Percentiles rank a stretch among this genome's conserved stretches.
Conservation (phyloP, 2,888 invertebrate genomes). For the Drosophila recens region DNA sequence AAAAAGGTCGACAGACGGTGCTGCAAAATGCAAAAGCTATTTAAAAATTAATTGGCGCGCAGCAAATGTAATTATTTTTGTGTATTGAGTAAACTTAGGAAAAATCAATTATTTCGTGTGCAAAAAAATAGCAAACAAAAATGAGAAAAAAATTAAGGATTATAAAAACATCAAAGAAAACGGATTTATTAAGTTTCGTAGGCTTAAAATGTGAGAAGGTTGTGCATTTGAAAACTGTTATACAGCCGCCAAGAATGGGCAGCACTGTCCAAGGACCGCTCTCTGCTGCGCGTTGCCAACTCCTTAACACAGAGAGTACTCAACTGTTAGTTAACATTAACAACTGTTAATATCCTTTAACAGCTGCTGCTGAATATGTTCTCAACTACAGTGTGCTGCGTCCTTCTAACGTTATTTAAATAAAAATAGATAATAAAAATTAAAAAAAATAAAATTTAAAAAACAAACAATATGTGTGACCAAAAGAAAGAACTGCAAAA, state of each 20-base stretch:
- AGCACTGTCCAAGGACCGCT: constrained; percentile 41
- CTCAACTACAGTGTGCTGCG: constrained; percentile 19
- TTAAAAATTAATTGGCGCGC: constrained; percentile 6
- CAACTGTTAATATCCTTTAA: constrained; percentile 45
- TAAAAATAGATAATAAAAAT: background rate
- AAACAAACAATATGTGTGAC: background rate
- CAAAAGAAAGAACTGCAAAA: background rate
- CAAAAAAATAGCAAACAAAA: background rate
- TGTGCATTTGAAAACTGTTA: constrained; percentile 48
- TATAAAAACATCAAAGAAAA: background rate
- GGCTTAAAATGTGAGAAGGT: background rate
- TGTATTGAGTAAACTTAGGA: background rate
- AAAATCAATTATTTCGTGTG: background rate
- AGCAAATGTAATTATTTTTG: background rate
- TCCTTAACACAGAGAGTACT: background rate
- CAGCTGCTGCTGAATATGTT: constrained; percentile 45
- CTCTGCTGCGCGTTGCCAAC: constrained; percentile 7
- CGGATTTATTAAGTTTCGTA: rapidly evolving
- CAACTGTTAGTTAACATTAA: constrained; percentile 39
- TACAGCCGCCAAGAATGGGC: constrained; percentile 47
- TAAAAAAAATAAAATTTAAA: background rate
- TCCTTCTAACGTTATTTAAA: background rate
- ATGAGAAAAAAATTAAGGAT: background rate
- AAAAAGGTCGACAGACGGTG: background rate
- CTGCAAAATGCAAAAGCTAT: background rate